Evolutionary conservation across 2,888 invertebrate genomes (phyloP).

Genomic region (Panopea generosa): DNA sequence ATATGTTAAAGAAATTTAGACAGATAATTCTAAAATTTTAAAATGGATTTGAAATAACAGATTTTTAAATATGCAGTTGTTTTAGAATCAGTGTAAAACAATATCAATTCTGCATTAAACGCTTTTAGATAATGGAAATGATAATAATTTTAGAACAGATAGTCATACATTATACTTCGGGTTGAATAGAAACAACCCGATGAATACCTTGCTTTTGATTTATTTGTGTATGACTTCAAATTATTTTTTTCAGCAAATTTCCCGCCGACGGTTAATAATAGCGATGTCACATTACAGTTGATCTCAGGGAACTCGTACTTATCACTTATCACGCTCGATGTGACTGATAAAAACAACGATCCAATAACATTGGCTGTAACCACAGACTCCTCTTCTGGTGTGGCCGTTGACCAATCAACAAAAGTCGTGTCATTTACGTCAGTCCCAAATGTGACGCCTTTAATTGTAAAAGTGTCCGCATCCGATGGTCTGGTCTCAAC

Average conservation of each 20-base stretch:
- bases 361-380: slow-evolving; percentile 48
- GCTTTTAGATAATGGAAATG: too few species aligned
- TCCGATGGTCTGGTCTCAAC: slow-evolving; percentile 64
- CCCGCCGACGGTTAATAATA: slow-evolving; percentile 53
- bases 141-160: too few species aligned
- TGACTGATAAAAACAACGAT: slow-evolving; percentile 66
- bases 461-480: slow-evolving; percentile 46
- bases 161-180: too few species aligned
- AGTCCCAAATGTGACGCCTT: slow-evolving; percentile 54
- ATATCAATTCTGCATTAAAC: too few species aligned
- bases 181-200: too few species aligned
- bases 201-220: too few species aligned
- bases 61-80: too few species aligned
- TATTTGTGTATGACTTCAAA: too few species aligned
- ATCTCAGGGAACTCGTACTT: slow-evolving; percentile 54
- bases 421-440: slow-evolving; percentile 51
- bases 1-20: too few species aligned
- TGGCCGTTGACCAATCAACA: slow-evolving; percentile 35
- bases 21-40: too few species aligned
- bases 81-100: too few species aligned
- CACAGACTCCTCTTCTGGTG: slow-evolving; percentile 51
- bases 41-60: too few species aligned
- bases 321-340: slow-evolving; percentile 44
- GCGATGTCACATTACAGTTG: slow-evolving; percentile 53
- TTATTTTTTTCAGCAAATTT: slow-evolving; percentile 62